phyloP scores from a whole-genome alignment of 1,140 invertebrate genomes.

The Acyrthosiphon pisum region DNA sequence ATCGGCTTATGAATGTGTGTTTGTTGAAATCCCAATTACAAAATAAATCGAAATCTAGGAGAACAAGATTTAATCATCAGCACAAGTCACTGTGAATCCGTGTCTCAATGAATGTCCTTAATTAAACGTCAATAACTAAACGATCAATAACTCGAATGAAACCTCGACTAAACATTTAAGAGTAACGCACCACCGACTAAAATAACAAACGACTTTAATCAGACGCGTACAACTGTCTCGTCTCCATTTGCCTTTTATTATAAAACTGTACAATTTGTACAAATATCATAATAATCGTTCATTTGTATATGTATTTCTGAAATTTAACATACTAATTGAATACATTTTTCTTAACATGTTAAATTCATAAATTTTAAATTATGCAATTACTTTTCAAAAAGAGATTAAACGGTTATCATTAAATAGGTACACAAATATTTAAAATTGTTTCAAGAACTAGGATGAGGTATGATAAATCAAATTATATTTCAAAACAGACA shows the following conservation, averaged over 20 bases:
- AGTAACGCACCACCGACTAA: not conserved
- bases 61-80: not conserved
- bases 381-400: not conserved
- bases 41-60: not conserved
- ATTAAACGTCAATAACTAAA: constrained; percentile 7
- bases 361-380: not conserved
- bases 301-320: not conserved
- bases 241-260: not conserved
- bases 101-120: not conserved
- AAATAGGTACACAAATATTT: not conserved
- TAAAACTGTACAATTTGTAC: not conserved
- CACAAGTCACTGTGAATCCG: not conserved
- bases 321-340: not conserved
- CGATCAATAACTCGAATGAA: not conserved
- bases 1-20: not conserved
- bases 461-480: not conserved
- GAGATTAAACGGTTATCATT: not conserved
- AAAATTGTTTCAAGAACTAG: not conserved
- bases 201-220: not conserved
- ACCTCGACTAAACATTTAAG: not conserved
- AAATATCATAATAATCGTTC: not conserved
- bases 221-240: not conserved
- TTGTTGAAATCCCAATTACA: not conserved
- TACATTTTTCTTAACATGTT: not conserved
- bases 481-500: not conserved